A percentile compares a stretch with the other conserved stretches of the same genome.
Evolutionary conservation across 2,113 vertebrate genomes (phyloP).

Genomic region (Cranoglanis bouderius): DNA sequence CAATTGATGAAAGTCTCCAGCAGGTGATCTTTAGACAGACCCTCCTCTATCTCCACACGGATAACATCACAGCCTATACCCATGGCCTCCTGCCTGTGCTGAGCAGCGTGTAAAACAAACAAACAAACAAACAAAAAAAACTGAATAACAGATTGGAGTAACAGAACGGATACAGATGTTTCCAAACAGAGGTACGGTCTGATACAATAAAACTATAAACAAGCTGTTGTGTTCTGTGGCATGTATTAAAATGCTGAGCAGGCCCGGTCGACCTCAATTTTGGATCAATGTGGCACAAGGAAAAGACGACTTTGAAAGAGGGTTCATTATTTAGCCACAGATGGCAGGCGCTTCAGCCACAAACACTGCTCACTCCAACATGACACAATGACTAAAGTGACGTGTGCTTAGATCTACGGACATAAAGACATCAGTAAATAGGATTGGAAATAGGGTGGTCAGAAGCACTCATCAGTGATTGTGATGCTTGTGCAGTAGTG

Average conservation of each 20-base stretch:
- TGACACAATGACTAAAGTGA: background rate
- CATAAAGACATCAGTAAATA: background rate
- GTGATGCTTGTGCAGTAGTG: background rate
- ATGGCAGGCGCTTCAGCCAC: background rate
- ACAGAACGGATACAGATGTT: background rate
- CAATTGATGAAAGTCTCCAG: constrained; percentile 86
- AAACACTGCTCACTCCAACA: background rate
- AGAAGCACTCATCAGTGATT: background rate
- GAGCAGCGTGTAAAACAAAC: constrained; percentile 40
- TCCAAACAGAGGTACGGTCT: background rate
- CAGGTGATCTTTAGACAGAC: constrained; percentile 88
- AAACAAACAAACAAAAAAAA: background rate
- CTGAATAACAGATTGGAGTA: background rate
- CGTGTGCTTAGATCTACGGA: background rate
- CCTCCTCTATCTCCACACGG: constrained; percentile 81
- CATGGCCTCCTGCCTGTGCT: constrained; percentile 84
- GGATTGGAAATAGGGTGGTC: background rate
- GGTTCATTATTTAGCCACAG: background rate
- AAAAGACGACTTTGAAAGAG: background rate
- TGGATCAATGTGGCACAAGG: background rate
- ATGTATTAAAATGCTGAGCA: background rate
- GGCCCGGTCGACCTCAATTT: background rate
- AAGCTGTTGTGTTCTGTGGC: background rate
- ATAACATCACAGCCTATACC: constrained; percentile 86
- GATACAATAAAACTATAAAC: background rate